Evolutionary conservation across 1,140 invertebrate species (phyloP).

Genomic region (Lordiphosa clarofinis): DNA sequence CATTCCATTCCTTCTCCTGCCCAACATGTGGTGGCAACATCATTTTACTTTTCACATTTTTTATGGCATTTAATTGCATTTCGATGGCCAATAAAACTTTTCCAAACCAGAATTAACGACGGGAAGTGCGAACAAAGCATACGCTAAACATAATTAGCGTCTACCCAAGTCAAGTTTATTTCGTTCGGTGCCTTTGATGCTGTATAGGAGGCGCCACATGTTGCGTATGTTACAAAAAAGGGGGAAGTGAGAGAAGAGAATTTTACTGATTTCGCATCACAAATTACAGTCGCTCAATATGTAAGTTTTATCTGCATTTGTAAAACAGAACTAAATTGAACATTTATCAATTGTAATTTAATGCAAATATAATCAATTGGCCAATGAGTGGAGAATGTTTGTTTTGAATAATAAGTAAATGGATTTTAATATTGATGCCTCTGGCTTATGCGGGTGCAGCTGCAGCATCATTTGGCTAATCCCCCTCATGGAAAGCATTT

Average conservation of each 20-base stretch:
- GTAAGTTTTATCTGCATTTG: slow-evolving; percentile 50
- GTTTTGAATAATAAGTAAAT: slow-evolving; percentile 43
- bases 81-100: slow-evolving; percentile 69
- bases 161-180: slow-evolving; percentile 21
- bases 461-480: slow-evolving; percentile 15
- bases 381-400: slow-evolving; percentile 43
- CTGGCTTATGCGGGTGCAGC: slow-evolving; percentile 2
- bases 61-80: slow-evolving; percentile 70
- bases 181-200: slow-evolving; percentile 36
- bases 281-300: slow-evolving; percentile 59
- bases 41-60: slow-evolving; percentile 25
- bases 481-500: slow-evolving; percentile 17
- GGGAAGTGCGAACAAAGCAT: slow-evolving; percentile 57
- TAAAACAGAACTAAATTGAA: slow-evolving; percentile 53
- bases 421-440: slow-evolving; percentile 18
- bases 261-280: slow-evolving; percentile 38
- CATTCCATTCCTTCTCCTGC: slow-evolving; percentile 10
- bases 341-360: slow-evolving; percentile 67
- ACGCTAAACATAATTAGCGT: slow-evolving; percentile 63
- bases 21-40: slow-evolving; percentile 26
- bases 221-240: not conserved
- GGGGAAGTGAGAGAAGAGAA: no score
- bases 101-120: slow-evolving; percentile 57
- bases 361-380: slow-evolving; percentile 59
- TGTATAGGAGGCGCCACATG: slow-evolving; percentile 40